A percentile compares a stretch with the other conserved stretches of the same genome.
Conservation (phyloP, 2,888 invertebrate species). For the Campoplex capitator region DNA sequence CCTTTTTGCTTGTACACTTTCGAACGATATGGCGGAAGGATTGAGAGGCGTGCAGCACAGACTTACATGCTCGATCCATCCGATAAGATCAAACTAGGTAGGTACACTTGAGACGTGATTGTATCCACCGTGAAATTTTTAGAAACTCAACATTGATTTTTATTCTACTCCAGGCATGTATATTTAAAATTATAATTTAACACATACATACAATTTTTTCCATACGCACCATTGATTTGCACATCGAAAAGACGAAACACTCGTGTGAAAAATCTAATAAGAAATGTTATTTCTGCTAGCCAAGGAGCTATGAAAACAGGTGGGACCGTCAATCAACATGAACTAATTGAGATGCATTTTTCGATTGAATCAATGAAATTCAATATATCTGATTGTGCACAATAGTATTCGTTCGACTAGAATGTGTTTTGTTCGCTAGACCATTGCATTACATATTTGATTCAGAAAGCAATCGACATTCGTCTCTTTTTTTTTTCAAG, state of each 20-base stretch:
- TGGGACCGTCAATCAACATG: background rate
- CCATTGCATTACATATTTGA: background rate
- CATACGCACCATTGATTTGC: background rate
- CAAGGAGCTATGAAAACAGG: no score
- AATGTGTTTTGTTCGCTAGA: background rate
- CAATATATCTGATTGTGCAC: background rate
- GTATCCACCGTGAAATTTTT: slow-evolving; percentile 42
- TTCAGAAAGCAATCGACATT: background rate
- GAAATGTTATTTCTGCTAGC: no score
- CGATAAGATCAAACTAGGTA: slow-evolving; percentile 58
- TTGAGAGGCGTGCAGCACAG: slow-evolving; percentile 18
- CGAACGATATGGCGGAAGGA: slow-evolving; percentile 29
- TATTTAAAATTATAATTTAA: background rate
- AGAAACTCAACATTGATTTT: slow-evolving; percentile 28
- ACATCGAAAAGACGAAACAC: background rate
- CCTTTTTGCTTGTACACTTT: slow-evolving; percentile 26
- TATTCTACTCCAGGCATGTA: slow-evolving; percentile 24
- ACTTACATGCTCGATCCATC: slow-evolving; percentile 28
- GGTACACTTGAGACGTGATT: slow-evolving; percentile 39
- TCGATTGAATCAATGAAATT: background rate
- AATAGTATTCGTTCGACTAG: background rate
- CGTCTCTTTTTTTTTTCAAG: background rate
- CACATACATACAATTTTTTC: background rate
- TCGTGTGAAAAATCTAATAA: no score
- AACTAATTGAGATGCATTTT: background rate